Conservation (phyloP, 2,113 vertebrate species). For the Nibea coibor region DNA sequence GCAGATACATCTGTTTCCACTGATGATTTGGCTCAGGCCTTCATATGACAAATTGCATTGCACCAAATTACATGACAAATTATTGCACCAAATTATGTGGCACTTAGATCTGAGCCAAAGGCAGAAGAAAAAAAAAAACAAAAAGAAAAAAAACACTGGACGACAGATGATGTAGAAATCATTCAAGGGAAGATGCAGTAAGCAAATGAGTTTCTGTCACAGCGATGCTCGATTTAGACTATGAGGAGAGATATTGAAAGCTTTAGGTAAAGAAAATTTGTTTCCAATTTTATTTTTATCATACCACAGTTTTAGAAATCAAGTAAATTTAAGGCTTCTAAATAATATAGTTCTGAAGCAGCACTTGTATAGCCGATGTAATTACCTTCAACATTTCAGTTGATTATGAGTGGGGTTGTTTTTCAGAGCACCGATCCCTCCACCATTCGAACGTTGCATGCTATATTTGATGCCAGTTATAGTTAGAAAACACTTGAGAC, state of each 20-base stretch:
- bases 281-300: neutral
- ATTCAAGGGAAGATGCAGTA: neutral
- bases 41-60: constrained; percentile 17
- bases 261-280: neutral
- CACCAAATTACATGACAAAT: constrained; percentile 14
- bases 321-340: neutral
- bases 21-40: constrained; percentile 20
- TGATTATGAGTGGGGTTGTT: constrained; percentile 26
- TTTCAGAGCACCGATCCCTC: constrained; percentile 27
- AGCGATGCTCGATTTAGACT: neutral
- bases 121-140: neutral
- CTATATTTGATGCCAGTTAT: constrained; percentile 8
- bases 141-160: neutral
- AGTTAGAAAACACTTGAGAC: constrained; percentile 28
- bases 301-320: neutral
- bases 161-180: neutral
- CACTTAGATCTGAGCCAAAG: constrained; percentile 9
- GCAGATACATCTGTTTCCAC: constrained; percentile 37
- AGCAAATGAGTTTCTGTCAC: neutral
- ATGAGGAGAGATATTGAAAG: neutral
- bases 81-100: constrained; percentile 24
- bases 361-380: neutral
- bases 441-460: constrained; percentile 3
- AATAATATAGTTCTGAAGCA: neutral
- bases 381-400: constrained; percentile 17